A percentile compares a stretch with the other conserved stretches of the same genome.
phyloP scores from a whole-genome alignment of 2,797 vertebrate genomes.

The Chloroceryle amazona region DNA sequence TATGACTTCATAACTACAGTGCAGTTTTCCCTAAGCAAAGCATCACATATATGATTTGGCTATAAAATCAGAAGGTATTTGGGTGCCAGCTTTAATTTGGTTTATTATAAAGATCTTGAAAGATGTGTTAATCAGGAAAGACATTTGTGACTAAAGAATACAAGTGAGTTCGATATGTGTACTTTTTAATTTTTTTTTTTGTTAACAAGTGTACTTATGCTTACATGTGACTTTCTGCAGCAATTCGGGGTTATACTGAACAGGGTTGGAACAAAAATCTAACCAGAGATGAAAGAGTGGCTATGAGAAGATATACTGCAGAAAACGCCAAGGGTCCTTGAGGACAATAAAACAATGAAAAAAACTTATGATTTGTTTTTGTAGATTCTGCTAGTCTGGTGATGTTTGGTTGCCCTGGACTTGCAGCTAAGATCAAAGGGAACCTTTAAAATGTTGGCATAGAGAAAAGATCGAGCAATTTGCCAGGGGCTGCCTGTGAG shows the following conservation, averaged over 20 bases:
- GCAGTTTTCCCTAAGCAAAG: not conserved
- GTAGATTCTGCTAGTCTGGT: not conserved
- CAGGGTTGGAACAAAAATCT: not conserved
- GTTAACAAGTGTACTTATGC: not conserved
- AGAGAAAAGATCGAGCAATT: not conserved
- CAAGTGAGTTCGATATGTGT: not conserved
- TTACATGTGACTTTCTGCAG: not conserved
- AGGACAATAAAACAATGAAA: not conserved
- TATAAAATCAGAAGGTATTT: not conserved
- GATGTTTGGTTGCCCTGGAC: not conserved
- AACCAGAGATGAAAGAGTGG: not conserved
- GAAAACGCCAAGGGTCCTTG: not conserved
- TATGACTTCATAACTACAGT: not conserved
- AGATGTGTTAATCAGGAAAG: not conserved
- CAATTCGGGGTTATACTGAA: not conserved
- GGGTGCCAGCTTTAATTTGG: not conserved
- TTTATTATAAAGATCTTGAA: not conserved
- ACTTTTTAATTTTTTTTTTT: not conserved
- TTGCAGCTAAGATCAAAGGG: not conserved
- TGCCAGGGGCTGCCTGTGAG: not conserved
- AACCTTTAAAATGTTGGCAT: conserved; percentile 3
- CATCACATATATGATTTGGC: not conserved
- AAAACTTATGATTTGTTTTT: not conserved
- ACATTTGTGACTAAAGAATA: not conserved
- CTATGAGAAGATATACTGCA: not conserved